phyloP scores from a whole-genome alignment of 1,140 invertebrate genomes.

The Drosophila arizonae region DNA sequence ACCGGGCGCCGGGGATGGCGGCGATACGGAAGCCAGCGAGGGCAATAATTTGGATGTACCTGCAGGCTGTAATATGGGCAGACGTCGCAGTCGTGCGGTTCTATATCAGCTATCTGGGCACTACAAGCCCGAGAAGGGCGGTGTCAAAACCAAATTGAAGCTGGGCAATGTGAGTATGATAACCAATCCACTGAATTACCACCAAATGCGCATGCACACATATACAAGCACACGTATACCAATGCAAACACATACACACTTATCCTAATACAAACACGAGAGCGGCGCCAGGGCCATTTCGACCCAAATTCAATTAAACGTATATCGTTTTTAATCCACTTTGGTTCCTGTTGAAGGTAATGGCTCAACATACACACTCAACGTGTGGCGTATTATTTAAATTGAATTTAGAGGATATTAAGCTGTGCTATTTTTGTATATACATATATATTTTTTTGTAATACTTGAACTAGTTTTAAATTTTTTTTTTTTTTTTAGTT shows the following conservation, averaged over 20 bases:
- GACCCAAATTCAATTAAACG: slow-evolving; percentile 47
- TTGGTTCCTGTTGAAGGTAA: slow-evolving; percentile 11
- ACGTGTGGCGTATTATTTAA: not conserved
- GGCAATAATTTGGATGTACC: slow-evolving; percentile 92
- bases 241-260: not conserved
- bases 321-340: slow-evolving; percentile 8
- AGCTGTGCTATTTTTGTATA: too few relatives aligned
- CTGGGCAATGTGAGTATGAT: slow-evolving; percentile 94
- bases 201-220: not conserved
- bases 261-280: not conserved
- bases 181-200: not conserved
- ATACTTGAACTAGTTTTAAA: too few relatives aligned
- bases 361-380: not conserved
- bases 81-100: slow-evolving; percentile 95
- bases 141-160: slow-evolving; percentile 95
- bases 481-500: too few relatives aligned
- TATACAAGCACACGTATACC: not conserved
- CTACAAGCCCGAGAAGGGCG: slow-evolving; percentile 93
- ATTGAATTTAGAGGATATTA: not conserved
- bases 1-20: slow-evolving; percentile 80
- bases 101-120: slow-evolving; percentile 98
- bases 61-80: slow-evolving; percentile 92
- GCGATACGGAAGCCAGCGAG: slow-evolving; percentile 87
- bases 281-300: not conserved
- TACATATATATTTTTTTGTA: too few relatives aligned